Evolutionary conservation across 1,140 invertebrate species (phyloP), one percentile per base, ranked within the genome.

Genomic region (Caenorhabditis brenneri): DNA sequence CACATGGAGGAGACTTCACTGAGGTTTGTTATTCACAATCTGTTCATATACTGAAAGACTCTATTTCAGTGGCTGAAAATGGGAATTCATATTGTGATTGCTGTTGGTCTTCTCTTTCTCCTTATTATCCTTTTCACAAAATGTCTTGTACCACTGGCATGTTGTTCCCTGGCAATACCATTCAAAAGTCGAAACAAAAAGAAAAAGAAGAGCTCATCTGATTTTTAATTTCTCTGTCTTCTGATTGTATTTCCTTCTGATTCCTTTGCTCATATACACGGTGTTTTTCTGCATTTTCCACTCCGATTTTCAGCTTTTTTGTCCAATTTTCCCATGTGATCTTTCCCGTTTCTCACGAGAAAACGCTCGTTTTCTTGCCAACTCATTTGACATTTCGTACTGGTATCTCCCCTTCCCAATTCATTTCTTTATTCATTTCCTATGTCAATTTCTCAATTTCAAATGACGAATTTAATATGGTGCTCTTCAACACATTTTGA

Each of bases 51-150:
- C 6, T 9, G 2, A 9, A 55, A 55, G 24, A n/a, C 1, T n/a
- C 27, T 46, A 33, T 65, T 74, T 74, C 36, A 74, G 65, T 74
- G 65, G 65, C 36, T 74, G n/a, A 74, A 74, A 74, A 42, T 74
- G n/a, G 65, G 65, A 42, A 74, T 74, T 29, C 65, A 74, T 27
- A 42, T 74, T 9, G 65, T 74, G n/a, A 74, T 74, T 19, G 33
- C 36, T 42, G 65, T 74, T 24, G 33, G 65, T 27, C 65, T 74
- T 0, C 36, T 74, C 6, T 42, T 74, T 1, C n/a, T 74, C 12
- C n/a, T 74, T 0, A 74, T 74, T 7, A n/a, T 74, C 12, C 65
- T 74, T n/a, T 42, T 74, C 65, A 74, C 65, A 24, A 74, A 74
- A 74, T 74, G 65, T 29, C 22, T 74, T 12, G 36, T 74, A 27